These are phyloP conservation scores for Gila orcuttii DNA, from an alignment of 2,113 vertebrate genomes.

Conservation along the genomic window DNA sequence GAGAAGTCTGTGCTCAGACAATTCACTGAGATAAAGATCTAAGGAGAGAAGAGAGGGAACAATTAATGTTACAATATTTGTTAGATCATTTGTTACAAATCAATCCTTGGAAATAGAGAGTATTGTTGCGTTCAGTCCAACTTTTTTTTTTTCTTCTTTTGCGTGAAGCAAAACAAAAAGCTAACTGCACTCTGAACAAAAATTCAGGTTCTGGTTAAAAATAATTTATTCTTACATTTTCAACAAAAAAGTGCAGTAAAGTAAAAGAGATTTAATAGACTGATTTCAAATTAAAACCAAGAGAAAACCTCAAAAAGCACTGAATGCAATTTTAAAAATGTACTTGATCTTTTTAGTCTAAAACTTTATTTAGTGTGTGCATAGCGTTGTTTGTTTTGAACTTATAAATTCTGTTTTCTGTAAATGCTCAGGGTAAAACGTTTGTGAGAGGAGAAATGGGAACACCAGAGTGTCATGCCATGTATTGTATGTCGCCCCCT, in stretches of 20 bases:
- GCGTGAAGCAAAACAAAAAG: background rate
- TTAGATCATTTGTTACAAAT: background rate
- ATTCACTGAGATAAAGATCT: slow-evolving; percentile 99
- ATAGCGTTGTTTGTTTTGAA: background rate
- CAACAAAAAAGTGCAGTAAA: too few species aligned
- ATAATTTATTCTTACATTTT: too few species aligned
- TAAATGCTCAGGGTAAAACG: background rate
- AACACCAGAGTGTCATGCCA: background rate
- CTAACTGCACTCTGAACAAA: background rate
- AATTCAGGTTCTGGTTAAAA: background rate
- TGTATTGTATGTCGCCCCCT: slow-evolving; percentile 64
- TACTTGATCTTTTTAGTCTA: background rate
- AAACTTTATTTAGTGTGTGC: background rate
- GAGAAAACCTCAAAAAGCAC: background rate
- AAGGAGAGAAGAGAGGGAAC: slow-evolving; percentile 24
- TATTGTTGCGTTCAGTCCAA: background rate
- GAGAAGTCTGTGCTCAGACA: slow-evolving; percentile 99
- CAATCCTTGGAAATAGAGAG: background rate
- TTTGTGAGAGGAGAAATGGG: background rate
- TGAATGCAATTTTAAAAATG: background rate
- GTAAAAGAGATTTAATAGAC: too few species aligned
- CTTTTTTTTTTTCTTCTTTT: background rate
- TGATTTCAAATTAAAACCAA: background rate
- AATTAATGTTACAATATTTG: background rate
- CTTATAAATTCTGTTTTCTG: background rate